A percentile compares a stretch with the other conserved stretches of the same genome.
These are phyloP conservation scores for Rissa tridactyla DNA, from an alignment of 2,113 vertebrate genomes.

Conservation along the genomic window DNA sequence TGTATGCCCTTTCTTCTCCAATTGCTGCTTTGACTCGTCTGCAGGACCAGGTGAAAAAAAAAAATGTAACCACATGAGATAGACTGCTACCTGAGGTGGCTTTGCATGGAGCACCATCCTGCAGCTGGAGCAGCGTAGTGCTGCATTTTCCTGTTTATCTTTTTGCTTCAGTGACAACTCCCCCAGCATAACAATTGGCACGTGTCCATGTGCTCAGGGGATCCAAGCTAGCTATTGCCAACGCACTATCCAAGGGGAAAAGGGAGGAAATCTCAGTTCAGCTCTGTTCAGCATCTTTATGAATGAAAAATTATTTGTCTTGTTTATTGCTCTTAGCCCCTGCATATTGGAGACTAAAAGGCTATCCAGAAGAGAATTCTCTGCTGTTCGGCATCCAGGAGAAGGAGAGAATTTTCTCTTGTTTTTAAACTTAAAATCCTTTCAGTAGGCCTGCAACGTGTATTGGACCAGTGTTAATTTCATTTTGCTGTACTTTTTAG, in stretches of 20 bases:
- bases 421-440: background rate
- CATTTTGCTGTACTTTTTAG: background rate
- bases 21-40: background rate
- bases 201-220: background rate
- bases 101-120: background rate
- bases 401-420: background rate
- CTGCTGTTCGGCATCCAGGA: background rate
- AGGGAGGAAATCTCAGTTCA: background rate
- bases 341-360: background rate
- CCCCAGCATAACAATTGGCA: background rate
- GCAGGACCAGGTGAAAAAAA: background rate
- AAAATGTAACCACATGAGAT: accelerated
- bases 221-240: background rate
- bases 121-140: background rate
- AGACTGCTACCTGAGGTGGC: background rate
- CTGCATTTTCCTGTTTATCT: background rate
- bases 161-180: background rate
- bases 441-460: background rate
- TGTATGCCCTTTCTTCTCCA: background rate
- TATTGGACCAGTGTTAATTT: background rate
- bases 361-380: background rate
- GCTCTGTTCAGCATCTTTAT: background rate
- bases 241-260: background rate
- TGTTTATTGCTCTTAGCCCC: background rate
- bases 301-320: background rate